Evolutionary conservation across 2,113 vertebrate genomes (phyloP).

Genomic region (Gopherus flavomarginatus): DNA sequence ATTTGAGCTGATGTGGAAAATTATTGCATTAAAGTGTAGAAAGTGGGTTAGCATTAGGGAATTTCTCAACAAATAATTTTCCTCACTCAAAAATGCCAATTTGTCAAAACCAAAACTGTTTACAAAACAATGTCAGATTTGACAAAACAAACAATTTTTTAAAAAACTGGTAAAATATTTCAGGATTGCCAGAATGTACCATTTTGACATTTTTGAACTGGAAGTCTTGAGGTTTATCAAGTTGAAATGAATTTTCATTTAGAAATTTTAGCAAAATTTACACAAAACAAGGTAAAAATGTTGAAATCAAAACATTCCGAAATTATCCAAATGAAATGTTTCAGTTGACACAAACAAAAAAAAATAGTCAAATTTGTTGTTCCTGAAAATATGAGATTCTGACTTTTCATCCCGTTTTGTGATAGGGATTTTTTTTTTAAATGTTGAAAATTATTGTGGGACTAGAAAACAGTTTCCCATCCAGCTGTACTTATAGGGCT

Average conservation of each 20-base stretch:
- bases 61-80: background rate
- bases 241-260: background rate
- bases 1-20: constrained; percentile 9
- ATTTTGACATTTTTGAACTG: no score
- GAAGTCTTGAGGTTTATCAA: background rate
- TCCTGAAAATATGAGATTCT: background rate
- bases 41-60: background rate
- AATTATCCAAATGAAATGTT: background rate
- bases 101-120: background rate
- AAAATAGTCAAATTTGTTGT: background rate
- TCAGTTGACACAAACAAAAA: background rate
- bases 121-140: background rate
- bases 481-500: background rate
- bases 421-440: background rate
- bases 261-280: background rate
- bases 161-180: background rate
- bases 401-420: background rate
- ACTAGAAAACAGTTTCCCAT: background rate
- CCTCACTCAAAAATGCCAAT: background rate
- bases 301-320: background rate
- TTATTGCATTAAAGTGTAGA: constrained; percentile 28
- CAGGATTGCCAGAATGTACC: background rate
- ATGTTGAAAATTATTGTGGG: background rate
- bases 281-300: background rate
- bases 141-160: background rate